Percentiles rank a stretch among this genome's conserved stretches.
These are phyloP conservation scores for Pandemis corylana DNA, from an alignment of 2,888 invertebrate species.

Conservation along the genomic window DNA sequence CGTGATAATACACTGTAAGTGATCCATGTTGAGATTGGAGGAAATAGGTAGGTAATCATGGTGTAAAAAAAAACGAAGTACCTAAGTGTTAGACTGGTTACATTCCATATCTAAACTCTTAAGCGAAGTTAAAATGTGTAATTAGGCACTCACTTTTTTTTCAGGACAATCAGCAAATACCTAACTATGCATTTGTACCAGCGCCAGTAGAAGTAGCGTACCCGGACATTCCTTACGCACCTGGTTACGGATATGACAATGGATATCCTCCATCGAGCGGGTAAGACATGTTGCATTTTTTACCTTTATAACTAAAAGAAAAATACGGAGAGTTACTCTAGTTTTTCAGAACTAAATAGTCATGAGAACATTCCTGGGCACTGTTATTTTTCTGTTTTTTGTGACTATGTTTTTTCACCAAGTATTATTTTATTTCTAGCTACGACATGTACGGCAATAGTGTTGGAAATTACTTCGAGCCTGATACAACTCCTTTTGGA, in stretches of 20 bases:
- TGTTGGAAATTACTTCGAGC: constrained; percentile 64
- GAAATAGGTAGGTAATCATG: too few species aligned
- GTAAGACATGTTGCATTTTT: constrained; percentile 51
- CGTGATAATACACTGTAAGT: too few species aligned
- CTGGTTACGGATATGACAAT: constrained; percentile 70
- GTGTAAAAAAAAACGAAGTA: too few species aligned
- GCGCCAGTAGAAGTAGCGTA: constrained; percentile 67
- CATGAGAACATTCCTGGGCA: constrained; percentile 14
- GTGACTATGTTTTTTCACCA: constrained; percentile 2
- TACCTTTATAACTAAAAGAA: background rate
- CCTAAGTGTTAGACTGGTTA: too few species aligned
- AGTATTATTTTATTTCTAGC: constrained; percentile 56
- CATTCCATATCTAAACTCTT: too few species aligned
- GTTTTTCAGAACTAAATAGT: background rate
- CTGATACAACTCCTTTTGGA: constrained; percentile 68
- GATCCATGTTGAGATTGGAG: too few species aligned
- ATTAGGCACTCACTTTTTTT: constrained; percentile 42
- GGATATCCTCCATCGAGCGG: constrained; percentile 61
- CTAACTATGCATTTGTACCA: constrained; percentile 63
- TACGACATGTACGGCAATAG: constrained; percentile 69
- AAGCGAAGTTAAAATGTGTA: too few species aligned
- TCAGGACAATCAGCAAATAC: constrained; percentile 65
- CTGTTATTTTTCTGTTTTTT: constrained; percentile 14
- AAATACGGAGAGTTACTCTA: background rate
- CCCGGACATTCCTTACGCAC: constrained; percentile 76